phyloP scores from a whole-genome alignment of 1,140 invertebrate genomes.

The Eulimnadia texana region DNA sequence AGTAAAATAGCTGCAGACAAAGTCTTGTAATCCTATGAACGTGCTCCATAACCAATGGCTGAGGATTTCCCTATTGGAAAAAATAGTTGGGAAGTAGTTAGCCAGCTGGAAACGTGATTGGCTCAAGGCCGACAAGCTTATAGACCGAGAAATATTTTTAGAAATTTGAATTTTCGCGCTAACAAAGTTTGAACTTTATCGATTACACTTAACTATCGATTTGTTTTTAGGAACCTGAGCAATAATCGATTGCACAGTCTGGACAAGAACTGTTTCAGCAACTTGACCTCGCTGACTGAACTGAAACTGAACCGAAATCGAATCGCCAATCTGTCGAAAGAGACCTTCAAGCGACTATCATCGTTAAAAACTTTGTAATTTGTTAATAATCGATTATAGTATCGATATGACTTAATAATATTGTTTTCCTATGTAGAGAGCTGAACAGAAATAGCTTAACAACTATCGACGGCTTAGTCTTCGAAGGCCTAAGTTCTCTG shows the following conservation, averaged over 20 bases:
- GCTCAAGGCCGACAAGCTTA: not conserved
- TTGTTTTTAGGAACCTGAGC: slow-evolving; percentile 48
- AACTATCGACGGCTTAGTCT: slow-evolving; percentile 59
- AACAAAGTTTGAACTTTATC: too few species aligned
- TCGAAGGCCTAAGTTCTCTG: slow-evolving; percentile 54
- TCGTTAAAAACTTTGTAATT: slow-evolving; percentile 55
- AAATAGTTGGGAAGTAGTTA: not conserved
- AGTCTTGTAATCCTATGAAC: too few species aligned
- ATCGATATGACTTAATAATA: not conserved
- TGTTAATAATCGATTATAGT: not conserved
- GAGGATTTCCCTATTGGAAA: too few species aligned
- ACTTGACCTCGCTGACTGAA: slow-evolving; percentile 51
- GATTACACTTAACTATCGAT: too few species aligned
- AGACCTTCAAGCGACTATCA: slow-evolving; percentile 50
- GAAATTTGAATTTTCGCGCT: slow-evolving; percentile 9
- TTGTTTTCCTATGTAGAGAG: slow-evolving; percentile 39
- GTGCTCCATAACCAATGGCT: too few species aligned
- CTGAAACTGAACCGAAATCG: slow-evolving; percentile 70
- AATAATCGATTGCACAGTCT: slow-evolving; percentile 55
- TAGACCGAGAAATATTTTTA: not conserved
- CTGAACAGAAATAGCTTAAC: slow-evolving; percentile 63
- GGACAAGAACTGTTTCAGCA: slow-evolving; percentile 48
- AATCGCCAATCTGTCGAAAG: slow-evolving; percentile 49
- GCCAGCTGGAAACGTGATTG: not conserved
- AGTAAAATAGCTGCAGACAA: too few species aligned